Percentiles rank a stretch among this genome's conserved stretches.
These are phyloP conservation scores for silkworm (Bombyx mori) DNA, from an alignment of 1,140 invertebrate species.

Conservation along the genomic window DNA sequence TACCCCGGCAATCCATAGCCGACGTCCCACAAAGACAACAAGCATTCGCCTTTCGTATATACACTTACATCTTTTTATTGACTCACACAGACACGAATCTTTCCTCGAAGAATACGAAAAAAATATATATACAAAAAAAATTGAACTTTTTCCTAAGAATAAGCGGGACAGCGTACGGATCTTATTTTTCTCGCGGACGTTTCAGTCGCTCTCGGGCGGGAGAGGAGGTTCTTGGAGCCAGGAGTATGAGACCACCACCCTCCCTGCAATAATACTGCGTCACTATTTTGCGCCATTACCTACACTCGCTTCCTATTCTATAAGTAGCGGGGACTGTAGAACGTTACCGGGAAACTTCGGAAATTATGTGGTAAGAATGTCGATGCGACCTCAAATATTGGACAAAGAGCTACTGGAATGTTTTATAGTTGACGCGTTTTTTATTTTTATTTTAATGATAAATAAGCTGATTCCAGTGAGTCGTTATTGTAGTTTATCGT, in stretches of 20 bases:
- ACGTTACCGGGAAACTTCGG: conserved; percentile 18
- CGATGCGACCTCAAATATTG: no score
- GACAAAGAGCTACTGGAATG: no score
- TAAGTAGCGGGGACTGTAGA: conserved; percentile 50
- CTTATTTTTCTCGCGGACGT: conserved; percentile 69
- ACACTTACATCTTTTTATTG: conserved; percentile 38
- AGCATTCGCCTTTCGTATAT: conserved; percentile 1
- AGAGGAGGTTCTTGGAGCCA: conserved; percentile 20
- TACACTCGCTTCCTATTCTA: conserved; percentile 70
- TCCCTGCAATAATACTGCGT: conserved; percentile 71
- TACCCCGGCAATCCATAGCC: no score
- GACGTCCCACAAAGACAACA: conserved; percentile 1
- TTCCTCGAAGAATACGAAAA: conserved; percentile 48
- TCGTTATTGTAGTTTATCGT: no score
- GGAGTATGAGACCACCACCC: conserved; percentile 35
- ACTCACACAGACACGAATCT: conserved; percentile 35
- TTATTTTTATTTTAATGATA: no score
- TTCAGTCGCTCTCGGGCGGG: conserved; percentile 58
- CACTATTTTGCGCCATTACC: conserved; percentile 72
- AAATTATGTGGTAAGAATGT: no score
- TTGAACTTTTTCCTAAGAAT: conserved; percentile 56
- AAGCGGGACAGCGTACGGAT: conserved; percentile 64
- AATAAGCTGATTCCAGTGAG: no score
- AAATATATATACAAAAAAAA: conserved; percentile 55
- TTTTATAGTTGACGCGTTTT: no score